A percentile compares a stretch with the other conserved stretches of the same genome.
These are phyloP conservation scores for Hyalella azteca DNA, from an alignment of 2,888 invertebrate genomes.

Conservation along the genomic window DNA sequence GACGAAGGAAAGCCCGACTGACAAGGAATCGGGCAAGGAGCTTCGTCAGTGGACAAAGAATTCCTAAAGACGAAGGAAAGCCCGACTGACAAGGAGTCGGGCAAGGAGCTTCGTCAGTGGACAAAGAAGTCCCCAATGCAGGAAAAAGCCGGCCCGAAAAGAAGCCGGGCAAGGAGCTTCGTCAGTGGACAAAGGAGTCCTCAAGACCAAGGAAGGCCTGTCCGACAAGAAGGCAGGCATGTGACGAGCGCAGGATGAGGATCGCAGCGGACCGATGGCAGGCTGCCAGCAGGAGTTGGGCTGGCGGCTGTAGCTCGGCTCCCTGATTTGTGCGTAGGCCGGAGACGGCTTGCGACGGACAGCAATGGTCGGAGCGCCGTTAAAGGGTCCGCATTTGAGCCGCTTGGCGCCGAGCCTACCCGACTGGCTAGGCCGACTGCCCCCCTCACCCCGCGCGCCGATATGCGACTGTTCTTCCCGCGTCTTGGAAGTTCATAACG, in stretches of 20 bases:
- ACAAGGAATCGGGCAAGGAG: no score
- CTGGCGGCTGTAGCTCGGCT: constrained; percentile 22
- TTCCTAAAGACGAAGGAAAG: no score
- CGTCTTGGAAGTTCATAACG: no score
- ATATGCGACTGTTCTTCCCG: no score
- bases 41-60: no score
- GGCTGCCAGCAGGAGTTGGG: constrained; percentile 14
- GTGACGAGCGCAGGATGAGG: no score
- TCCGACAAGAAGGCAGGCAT: no score
- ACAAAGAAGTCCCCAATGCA: background rate
- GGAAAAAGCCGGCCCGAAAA: background rate
- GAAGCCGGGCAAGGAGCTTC: background rate
- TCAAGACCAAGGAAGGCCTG: no score
- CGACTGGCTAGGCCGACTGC: no score
- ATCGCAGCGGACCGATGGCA: background rate
- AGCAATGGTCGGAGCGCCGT: constrained; percentile 28
- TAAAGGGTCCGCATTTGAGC: background rate
- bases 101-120: background rate
- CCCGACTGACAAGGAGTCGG: background rate
- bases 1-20: no score
- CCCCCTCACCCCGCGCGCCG: no score
- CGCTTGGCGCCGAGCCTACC: constrained; percentile 8
- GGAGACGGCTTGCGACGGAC: constrained; percentile 32
- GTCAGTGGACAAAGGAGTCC: background rate
- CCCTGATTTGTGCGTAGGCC: constrained; percentile 29